Evolutionary conservation across 1,140 invertebrate species (phyloP).

Genomic region (Neelides sp.): DNA sequence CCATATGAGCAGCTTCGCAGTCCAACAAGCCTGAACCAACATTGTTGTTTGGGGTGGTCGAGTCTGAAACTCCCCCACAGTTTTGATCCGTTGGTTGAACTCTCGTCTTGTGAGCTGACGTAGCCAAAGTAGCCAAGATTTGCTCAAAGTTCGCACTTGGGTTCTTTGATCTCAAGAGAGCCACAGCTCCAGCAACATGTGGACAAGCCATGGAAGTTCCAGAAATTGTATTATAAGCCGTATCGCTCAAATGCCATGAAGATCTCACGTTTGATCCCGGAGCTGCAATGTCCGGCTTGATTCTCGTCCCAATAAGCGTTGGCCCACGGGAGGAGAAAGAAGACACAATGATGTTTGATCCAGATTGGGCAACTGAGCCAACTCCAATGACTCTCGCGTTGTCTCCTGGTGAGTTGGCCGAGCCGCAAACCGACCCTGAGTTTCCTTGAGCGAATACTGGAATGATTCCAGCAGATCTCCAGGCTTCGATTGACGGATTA

Average conservation of each 20-base stretch:
- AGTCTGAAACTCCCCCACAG: conserved; percentile 2
- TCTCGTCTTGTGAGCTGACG: not conserved
- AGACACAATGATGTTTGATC: no score
- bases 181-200: conserved; percentile 11
- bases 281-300: conserved; percentile 17
- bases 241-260: conserved; percentile 1
- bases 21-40: conserved; percentile 9
- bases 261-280: conserved; percentile 13
- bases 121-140: not conserved
- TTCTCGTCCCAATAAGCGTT: no score
- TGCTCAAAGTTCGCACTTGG: not conserved
- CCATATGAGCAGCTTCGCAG: no score
- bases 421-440: conserved; percentile 4
- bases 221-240: conserved; percentile 11
- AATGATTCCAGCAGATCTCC: conserved; percentile 10
- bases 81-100: not conserved
- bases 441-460: conserved; percentile 24
- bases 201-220: conserved; percentile 18
- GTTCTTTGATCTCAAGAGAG: not conserved
- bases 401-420: conserved; percentile 13
- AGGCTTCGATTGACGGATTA: not conserved
- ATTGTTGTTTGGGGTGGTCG: conserved; percentile 4
- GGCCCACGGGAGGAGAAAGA: no score
- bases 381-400: conserved; percentile 11
- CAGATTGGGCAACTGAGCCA: not conserved